Base-by-base conservation (phyloP, 2,113 vertebrate genomes). In the Perognathus longimembris region DNA sequence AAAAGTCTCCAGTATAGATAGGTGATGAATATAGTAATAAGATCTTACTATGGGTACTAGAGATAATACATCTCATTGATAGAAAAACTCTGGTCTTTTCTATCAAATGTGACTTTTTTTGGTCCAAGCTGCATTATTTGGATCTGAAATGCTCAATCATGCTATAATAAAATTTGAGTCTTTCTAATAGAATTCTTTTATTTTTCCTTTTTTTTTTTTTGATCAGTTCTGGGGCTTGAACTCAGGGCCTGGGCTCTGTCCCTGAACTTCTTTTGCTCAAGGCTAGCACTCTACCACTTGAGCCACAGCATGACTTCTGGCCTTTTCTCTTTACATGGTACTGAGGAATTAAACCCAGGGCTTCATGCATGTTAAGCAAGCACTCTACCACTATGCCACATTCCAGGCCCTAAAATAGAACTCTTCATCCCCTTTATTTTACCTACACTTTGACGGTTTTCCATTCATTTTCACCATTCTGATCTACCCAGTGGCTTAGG, bases 81-180 rank as follows among this genome's bases (percentile, higher is more conserved):
- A 78, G 30, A 18, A 74, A 85, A 93, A 79, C 8, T 26, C 30
- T 77, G 5, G 7, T 45, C 7, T 69, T 74, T 15, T 80, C 64
- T 90, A 32, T 22, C 64, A 61, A 66, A 96, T 83, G 40, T 74
- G 71, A 88, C 3, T 28, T 82, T 40, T 92, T 94, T 67, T 42
- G 54, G 88, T 45, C 9, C 38, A 24, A 94, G 15, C 20, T 83
- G 8, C 78, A 61, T 67, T 78, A 92, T 88, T 89, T 50, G 54
- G 66, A 30, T 89, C 42, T 83, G 82, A 94, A 92, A 32, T 71
- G 34, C 82, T 91, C 42, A 34, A 54, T 73, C 79, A 40, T 76
- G 50, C 36, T 26, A 6, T 63, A 32, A 85, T 66, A 63, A 26
- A 88, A 64, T 76, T 59, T 74, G 45, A 89, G 15, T 83, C 30